Evolutionary conservation across 2,888 invertebrate genomes (phyloP).

Genomic region (Heliconius cydno): DNA sequence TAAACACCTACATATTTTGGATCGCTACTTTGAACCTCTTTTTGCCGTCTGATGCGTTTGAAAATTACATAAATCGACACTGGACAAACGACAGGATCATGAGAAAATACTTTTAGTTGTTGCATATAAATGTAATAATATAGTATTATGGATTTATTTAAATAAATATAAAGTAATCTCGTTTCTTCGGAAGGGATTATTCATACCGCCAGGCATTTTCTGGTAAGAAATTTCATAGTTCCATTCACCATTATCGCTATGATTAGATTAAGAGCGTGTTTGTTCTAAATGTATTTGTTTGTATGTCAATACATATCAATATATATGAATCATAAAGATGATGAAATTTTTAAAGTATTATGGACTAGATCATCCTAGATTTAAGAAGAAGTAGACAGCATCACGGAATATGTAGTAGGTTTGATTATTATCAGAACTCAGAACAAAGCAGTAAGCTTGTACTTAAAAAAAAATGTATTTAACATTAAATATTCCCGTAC

Average conservation of each 20-base stretch:
- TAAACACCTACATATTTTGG: background rate
- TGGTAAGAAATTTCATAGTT: background rate
- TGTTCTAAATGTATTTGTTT: background rate
- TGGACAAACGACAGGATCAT: too few relatives aligned
- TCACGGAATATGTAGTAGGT: background rate
- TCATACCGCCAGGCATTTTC: background rate
- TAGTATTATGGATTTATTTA: background rate
- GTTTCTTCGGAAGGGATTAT: background rate
- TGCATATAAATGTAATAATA: background rate
- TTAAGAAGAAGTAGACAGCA: background rate
- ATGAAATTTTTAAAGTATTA: background rate
- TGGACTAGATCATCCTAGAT: background rate
- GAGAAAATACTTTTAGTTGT: background rate
- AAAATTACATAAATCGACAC: too few relatives aligned
- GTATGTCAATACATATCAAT: background rate
- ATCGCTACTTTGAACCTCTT: background rate
- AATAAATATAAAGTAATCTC: background rate
- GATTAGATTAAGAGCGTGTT: conserved; percentile 1
- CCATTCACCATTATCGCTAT: background rate
- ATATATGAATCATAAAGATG: background rate
- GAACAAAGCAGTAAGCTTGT: background rate
- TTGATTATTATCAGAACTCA: background rate
- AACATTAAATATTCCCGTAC: background rate
- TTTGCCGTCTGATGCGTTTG: background rate
- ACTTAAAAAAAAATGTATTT: too few relatives aligned